A percentile compares a stretch with the other conserved stretches of the same genome.
These are phyloP conservation scores for Napeogenes sylphis DNA, from an alignment of 2,888 invertebrate genomes.

Conservation along the genomic window DNA sequence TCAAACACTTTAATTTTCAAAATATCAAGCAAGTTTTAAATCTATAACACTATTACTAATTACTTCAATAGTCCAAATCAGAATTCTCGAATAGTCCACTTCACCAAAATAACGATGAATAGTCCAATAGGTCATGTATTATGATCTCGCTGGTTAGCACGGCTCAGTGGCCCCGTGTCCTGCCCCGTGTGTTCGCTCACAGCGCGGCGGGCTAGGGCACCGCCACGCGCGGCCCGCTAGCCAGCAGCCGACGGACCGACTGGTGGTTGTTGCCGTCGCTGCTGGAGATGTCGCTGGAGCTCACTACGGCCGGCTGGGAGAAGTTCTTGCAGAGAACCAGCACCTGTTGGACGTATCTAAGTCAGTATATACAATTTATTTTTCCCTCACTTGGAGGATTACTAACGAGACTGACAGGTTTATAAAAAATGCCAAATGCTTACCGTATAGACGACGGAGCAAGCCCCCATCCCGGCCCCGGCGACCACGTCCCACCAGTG, in stretches of 20 bases:
- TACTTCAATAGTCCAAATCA: neutral
- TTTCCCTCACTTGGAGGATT: too few species aligned
- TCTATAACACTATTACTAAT: neutral
- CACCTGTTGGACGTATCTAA: conserved; percentile 42
- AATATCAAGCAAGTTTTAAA: neutral
- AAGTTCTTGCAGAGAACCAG: conserved; percentile 73
- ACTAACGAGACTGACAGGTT: too few species aligned
- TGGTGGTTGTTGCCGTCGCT: conserved; percentile 72
- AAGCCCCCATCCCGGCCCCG: conserved; percentile 79
- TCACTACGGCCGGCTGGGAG: conserved; percentile 63
- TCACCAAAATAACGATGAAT: neutral
- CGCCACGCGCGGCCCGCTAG: conserved; percentile 55
- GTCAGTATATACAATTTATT: too few species aligned
- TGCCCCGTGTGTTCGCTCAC: conserved; percentile 39
- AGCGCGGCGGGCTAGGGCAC: conserved; percentile 66
- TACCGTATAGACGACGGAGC: conserved; percentile 79
- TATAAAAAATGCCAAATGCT: conserved; percentile 32
- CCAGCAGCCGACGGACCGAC: conserved; percentile 64
- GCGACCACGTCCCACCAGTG: conserved; percentile 89
- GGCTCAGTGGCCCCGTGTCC: too few species aligned
- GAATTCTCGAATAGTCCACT: neutral
- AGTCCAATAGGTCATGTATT: neutral
- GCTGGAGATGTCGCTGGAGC: conserved; percentile 71
- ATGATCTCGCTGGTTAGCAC: too few species aligned
- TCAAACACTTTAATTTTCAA: neutral